These are phyloP conservation scores for Toxostoma redivivum DNA, from an alignment of 2,113 vertebrate species.

Conservation along the genomic window DNA sequence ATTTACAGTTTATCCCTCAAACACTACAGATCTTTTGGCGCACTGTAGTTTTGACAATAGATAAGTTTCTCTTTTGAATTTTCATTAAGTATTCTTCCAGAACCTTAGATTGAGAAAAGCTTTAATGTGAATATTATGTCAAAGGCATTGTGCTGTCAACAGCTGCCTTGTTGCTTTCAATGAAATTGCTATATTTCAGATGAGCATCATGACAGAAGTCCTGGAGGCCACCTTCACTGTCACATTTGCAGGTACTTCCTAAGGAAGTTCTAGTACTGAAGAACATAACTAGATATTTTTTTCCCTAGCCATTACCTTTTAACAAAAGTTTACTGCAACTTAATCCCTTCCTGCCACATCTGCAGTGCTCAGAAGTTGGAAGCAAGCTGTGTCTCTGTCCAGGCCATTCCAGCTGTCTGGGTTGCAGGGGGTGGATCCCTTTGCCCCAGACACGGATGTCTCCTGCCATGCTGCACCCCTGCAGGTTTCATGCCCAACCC, in stretches of 20 bases:
- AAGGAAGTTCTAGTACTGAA: background rate
- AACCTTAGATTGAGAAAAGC: background rate
- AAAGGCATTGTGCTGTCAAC: background rate
- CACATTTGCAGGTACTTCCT: background rate
- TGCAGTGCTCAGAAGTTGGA: background rate
- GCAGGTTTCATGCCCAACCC: background rate
- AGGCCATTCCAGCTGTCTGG: background rate
- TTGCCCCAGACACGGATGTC: fast-evolving
- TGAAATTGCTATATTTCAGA: background rate
- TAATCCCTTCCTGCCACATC: background rate
- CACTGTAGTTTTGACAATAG: background rate
- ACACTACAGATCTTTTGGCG: background rate
- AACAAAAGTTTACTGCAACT: background rate
- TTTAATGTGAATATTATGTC: background rate
- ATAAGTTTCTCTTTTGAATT: background rate
- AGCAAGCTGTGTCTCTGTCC: background rate
- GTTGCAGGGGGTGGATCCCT: background rate
- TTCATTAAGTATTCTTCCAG: background rate
- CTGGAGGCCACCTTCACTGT: background rate
- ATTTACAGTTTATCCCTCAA: background rate
- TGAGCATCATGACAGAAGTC: background rate
- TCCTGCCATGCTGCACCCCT: background rate
- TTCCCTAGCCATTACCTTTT: background rate
- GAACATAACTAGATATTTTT: background rate
- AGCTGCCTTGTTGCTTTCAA: background rate